Conservation (phyloP, 1,140 invertebrate species). For the Drosophila nasuta region DNA sequence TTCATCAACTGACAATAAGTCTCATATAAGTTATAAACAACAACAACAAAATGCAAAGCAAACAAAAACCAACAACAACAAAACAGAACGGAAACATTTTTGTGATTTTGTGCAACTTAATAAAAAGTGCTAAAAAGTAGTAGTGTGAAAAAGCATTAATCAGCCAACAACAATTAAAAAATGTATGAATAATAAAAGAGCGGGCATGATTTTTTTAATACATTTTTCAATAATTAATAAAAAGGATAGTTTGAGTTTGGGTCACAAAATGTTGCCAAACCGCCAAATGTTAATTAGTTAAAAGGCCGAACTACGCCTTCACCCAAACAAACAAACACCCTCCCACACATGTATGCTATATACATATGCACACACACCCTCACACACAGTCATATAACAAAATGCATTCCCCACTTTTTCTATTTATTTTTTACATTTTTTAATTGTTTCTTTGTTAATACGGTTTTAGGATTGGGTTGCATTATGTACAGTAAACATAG, state of each 20-base stretch:
- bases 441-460: conserved; percentile 50
- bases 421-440: conserved; percentile 47
- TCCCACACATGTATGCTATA: neutral
- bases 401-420: conserved; percentile 57
- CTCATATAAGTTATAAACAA: conserved; percentile 16
- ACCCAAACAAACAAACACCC: conserved; percentile 36
- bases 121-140: conserved; percentile 65
- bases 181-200: conserved; percentile 74
- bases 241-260: conserved; percentile 40
- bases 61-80: conserved; percentile 22
- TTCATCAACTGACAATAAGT: conserved; percentile 69
- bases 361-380: conserved; percentile 27
- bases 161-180: conserved; percentile 60
- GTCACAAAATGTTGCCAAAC: conserved; percentile 62
- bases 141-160: conserved; percentile 80
- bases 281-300: conserved; percentile 84
- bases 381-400: conserved; percentile 13
- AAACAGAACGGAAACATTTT: conserved; percentile 62
- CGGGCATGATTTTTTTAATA: conserved; percentile 57
- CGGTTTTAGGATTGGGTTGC: conserved; percentile 54
- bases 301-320: conserved; percentile 75
- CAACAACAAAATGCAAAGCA: conserved; percentile 22
- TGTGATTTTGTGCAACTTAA: conserved; percentile 75
- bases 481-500: conserved; percentile 47
- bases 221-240: conserved; percentile 81